phyloP scores from a whole-genome alignment of 2,797 vertebrate species.

The Leptodactylus fallax region DNA sequence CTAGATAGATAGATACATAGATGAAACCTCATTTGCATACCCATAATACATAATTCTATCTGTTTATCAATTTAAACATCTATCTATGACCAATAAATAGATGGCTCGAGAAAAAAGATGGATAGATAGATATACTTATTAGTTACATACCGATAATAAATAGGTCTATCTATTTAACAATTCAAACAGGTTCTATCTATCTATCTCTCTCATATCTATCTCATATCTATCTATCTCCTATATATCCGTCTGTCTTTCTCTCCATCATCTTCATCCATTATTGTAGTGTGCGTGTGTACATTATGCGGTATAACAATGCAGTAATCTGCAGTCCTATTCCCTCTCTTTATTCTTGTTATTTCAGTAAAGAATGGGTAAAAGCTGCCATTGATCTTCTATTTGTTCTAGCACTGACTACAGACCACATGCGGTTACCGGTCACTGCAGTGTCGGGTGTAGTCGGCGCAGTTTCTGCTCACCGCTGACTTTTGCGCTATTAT shows the following conservation, averaged over 20 bases:
- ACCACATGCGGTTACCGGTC: slow-evolving; percentile 67
- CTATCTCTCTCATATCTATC: not conserved
- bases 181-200: not conserved
- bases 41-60: too few relatives aligned
- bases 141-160: not conserved
- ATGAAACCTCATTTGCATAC: too few relatives aligned
- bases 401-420: slow-evolving; percentile 72
- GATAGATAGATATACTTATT: too few relatives aligned
- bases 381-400: slow-evolving; percentile 56
- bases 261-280: not conserved
- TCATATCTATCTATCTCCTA: slow-evolving; percentile 22
- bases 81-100: too few relatives aligned
- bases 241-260: slow-evolving; percentile 15
- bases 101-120: too few relatives aligned
- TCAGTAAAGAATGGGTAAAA: not conserved
- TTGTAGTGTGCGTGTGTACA: not conserved
- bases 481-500: slow-evolving; percentile 63
- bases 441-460: slow-evolving; percentile 68
- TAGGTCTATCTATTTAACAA: not conserved
- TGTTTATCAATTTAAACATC: too few relatives aligned
- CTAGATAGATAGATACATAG: too few relatives aligned
- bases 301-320: not conserved
- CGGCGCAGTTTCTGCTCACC: slow-evolving; percentile 68
- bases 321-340: not conserved
- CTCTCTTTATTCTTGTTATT: slow-evolving; percentile 2